A percentile compares a stretch with the other conserved stretches of the same genome.
These are phyloP conservation scores for Polypterus senegalus DNA, from an alignment of 2,113 vertebrate species.

Conservation along the genomic window DNA sequence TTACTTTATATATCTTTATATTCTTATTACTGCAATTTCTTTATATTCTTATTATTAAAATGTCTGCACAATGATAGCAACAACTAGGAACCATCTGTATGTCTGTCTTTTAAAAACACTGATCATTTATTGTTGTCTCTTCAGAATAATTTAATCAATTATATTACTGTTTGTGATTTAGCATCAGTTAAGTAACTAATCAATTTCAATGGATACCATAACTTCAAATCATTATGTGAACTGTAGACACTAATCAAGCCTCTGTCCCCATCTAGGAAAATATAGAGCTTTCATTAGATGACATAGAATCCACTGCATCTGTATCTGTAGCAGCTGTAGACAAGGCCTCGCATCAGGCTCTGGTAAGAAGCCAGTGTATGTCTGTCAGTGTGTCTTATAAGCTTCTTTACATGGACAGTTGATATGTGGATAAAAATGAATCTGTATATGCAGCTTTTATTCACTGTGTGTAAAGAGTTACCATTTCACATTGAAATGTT, in stretches of 20 bases:
- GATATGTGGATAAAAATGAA: constrained; percentile 29
- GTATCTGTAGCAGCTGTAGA: constrained; percentile 78
- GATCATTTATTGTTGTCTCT: not conserved
- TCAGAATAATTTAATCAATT: not conserved
- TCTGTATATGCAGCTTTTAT: no score
- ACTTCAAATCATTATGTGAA: constrained; percentile 11
- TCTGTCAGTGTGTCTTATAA: constrained; percentile 47
- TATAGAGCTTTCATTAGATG: constrained; percentile 83
- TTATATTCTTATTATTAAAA: no score
- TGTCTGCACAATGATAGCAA: no score
- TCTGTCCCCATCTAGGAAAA: constrained; percentile 77
- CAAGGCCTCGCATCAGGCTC: constrained; percentile 78
- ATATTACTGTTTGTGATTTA: not conserved
- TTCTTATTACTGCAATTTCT: no score
- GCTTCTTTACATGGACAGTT: constrained; percentile 66
- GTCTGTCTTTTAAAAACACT: no score
- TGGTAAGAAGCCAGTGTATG: constrained; percentile 61
- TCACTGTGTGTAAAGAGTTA: no score
- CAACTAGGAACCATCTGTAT: no score
- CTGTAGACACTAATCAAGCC: constrained; percentile 33
- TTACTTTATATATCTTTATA: no score
- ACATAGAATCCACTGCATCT: constrained; percentile 65
- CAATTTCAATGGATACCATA: constrained; percentile 2
- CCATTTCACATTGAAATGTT: no score
- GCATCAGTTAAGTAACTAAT: constrained; percentile 17